phyloP scores from a whole-genome alignment of 2,888 invertebrate genomes.

The Dicycla oo region DNA sequence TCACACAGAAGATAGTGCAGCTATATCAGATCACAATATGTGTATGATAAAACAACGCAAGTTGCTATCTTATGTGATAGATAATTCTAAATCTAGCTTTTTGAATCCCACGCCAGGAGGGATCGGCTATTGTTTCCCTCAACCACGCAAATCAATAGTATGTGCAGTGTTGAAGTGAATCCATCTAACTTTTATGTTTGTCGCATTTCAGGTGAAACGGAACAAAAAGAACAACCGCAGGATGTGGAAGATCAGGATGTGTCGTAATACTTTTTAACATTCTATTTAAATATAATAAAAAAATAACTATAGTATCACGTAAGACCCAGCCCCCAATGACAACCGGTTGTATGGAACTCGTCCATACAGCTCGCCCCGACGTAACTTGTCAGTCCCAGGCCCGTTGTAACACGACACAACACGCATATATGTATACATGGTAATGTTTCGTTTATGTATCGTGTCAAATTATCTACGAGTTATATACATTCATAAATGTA shows the following conservation, averaged over 20 bases:
- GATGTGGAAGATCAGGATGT: constrained; percentile 99
- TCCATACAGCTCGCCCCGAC: constrained; percentile 65
- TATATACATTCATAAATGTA: constrained; percentile 81
- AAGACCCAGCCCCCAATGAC: constrained; percentile 87
- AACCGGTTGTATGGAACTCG: constrained; percentile 78
- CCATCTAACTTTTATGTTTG: constrained; percentile 33
- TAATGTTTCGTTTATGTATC: constrained; percentile 78
- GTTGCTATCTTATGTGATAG: constrained; percentile 13
- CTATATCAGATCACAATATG: constrained; percentile 13
- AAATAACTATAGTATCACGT: constrained; percentile 89
- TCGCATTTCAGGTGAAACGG: constrained; percentile 93
- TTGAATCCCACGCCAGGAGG: background rate
- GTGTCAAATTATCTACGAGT: constrained; percentile 84
- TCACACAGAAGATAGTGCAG: constrained; percentile 18
- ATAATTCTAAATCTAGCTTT: background rate
- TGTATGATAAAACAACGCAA: constrained; percentile 11
- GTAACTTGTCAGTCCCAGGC: constrained; percentile 69
- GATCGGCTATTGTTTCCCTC: background rate
- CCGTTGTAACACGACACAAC: constrained; percentile 56
- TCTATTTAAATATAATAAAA: constrained; percentile 87
- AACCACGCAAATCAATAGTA: background rate
- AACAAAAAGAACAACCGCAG: constrained; percentile 97
- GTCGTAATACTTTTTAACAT: constrained; percentile 93
- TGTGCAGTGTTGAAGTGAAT: background rate
- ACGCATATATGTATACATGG: constrained; percentile 65